Conservation (phyloP, 23 tunicate species). For the Styela plicata region DNA sequence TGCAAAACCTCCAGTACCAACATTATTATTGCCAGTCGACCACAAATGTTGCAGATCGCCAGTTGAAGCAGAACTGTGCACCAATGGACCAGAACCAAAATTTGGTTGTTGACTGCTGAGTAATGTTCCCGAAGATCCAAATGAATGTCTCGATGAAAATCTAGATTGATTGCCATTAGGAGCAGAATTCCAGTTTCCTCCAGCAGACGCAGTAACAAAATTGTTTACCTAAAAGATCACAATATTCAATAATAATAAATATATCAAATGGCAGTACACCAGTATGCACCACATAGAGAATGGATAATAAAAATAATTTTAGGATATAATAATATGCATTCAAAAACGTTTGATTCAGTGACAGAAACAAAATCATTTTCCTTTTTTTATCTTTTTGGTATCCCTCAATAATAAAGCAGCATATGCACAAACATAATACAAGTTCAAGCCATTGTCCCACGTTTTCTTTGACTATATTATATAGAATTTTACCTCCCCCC, state of each 20-base stretch:
- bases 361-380: too few species aligned
- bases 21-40: conserved; percentile 28
- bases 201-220: conserved; percentile 10
- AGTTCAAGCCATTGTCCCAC: too few species aligned
- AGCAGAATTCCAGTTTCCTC: conserved; percentile 19
- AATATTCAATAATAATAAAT: not conserved
- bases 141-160: conserved; percentile 6
- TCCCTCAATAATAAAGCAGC: too few species aligned
- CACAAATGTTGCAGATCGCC: conserved; percentile 40
- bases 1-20: conserved; percentile 14
- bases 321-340: too few species aligned
- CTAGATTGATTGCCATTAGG: not conserved
- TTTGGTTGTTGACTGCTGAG: conserved; percentile 5
- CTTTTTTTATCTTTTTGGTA: too few species aligned
- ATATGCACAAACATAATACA: too few species aligned
- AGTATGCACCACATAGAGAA: too few species aligned
- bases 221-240: not conserved
- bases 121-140: conserved; percentile 15
- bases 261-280: not conserved
- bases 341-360: too few species aligned
- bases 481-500: too few species aligned
- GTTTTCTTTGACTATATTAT: too few species aligned
- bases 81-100: not conserved
- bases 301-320: too few species aligned
- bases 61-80: conserved; percentile 31